A percentile compares a stretch with the other conserved stretches of the same genome.
Conservation (phyloP, 2,888 invertebrate species). For the Alcis repandata region DNA sequence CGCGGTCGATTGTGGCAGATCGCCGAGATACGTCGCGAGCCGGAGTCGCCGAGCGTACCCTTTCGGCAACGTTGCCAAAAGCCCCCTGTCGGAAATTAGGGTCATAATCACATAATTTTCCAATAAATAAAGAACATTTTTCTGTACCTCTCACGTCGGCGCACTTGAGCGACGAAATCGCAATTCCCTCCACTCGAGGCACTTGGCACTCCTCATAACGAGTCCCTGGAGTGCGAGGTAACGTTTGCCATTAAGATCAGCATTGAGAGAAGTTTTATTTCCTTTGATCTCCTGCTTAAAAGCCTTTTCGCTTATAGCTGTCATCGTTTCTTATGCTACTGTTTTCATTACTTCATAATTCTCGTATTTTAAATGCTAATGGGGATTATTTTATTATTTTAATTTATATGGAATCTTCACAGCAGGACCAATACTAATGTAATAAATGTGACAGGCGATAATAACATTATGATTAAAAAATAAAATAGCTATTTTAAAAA, state of each 20-base stretch:
- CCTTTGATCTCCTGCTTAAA: constrained; percentile 57
- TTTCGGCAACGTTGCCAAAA: constrained; percentile 40
- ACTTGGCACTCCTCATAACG: constrained; percentile 71
- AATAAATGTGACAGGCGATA: constrained; percentile 13
- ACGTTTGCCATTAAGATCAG: constrained; percentile 66
- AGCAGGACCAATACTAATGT: constrained; percentile 18
- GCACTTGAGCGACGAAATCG: constrained; percentile 58
- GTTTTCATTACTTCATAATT: constrained; percentile 35
- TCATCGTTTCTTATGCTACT: constrained; percentile 46
- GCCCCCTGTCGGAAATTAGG: constrained; percentile 38
- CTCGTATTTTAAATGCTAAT: constrained; percentile 43
- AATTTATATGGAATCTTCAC: constrained; percentile 30
- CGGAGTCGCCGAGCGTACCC: constrained; percentile 50
- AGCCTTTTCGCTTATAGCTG: constrained; percentile 49
- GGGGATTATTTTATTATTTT: constrained; percentile 32
- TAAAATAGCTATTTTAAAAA: no score
- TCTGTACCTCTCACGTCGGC: constrained; percentile 55
- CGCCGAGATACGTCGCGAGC: constrained; percentile 74
- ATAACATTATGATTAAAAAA: constrained; percentile 10
- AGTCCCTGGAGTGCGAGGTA: constrained; percentile 63
- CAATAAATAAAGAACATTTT: constrained; percentile 46
- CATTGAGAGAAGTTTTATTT: constrained; percentile 57
- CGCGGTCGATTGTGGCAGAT: constrained; percentile 70
- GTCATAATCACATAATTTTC: constrained; percentile 44
- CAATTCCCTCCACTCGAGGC: constrained; percentile 68